Base-by-base conservation (phyloP, 2,113 vertebrate species). In the Oreocharis arfaki region DNA sequence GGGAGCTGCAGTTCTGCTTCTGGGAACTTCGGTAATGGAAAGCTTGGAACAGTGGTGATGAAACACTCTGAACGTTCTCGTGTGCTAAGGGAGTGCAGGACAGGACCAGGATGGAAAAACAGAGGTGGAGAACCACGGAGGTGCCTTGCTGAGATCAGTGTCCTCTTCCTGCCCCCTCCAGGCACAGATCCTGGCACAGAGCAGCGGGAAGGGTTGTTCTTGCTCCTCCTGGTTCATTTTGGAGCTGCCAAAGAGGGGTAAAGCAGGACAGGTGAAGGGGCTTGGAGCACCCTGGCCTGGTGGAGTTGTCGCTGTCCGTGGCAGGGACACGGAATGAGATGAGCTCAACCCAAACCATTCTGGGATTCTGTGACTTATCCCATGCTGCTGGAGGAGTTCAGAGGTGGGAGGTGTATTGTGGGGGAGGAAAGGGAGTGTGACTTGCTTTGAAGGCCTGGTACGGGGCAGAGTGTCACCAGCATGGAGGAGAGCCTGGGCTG, bases 191-290 rank as follows among this genome's bases (percentile, higher is more conserved):
- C 30, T 3, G 55, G 10, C 63, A 14, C 3, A 4, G 16, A 14
- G 16, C 46, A 65, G 50, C 37, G 24, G 57, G 9, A 41, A 16
- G 6, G 6, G 49, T 67, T 63, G 21, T 3, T 39, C 18, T 0
- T 59, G 63, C 82, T 30, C 60, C 0, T 0, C 1, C 1, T 9
- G 55, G 10, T 1, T n/a, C 17, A 1, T 24, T 65, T 6, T 24
- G 65, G 79, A 82, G 82, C 49, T 41, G 41, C 19, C 49, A 2
- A 1, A 49, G 68, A 22, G 33, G 32, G 3, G 4, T 0, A 3
- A n/a, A 10, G 12, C 64, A 7, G 49, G 63, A 13, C 3, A 32
- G 41, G 12, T 0, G 44, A 4, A 1, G 39, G 21, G 21, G 4
- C 19, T 14, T 24, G 20, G 53, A 33, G 8, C 19, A 9, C 12